These are phyloP conservation scores for Lepidurus arcticus DNA, from an alignment of 1,140 invertebrate genomes.

Conservation along the genomic window DNA sequence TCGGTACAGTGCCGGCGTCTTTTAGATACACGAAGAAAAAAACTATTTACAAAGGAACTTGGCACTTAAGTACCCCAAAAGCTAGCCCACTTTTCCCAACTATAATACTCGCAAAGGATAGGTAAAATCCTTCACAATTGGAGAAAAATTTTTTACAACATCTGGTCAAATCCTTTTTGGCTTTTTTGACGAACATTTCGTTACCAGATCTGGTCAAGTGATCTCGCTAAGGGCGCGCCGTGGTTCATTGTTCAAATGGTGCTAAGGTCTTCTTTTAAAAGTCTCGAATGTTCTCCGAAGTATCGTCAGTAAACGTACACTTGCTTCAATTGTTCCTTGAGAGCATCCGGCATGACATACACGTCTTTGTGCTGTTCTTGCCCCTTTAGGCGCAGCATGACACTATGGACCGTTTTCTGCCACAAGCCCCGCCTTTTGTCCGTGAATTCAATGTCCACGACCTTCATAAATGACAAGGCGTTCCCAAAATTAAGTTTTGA, in stretches of 20 bases:
- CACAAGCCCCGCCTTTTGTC: conserved; percentile 26
- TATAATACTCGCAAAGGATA: background rate
- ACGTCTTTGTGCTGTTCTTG: conserved; percentile 49
- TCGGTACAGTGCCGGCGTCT: background rate
- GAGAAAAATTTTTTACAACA: background rate
- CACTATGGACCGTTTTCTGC: conserved; percentile 32
- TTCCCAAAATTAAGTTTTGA: background rate
- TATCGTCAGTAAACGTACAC: conserved; percentile 73
- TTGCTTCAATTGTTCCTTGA: conserved; percentile 77
- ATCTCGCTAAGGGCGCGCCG: background rate
- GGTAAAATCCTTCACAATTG: background rate
- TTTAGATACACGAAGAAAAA: background rate
- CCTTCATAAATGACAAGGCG: background rate
- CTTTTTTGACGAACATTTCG: background rate
- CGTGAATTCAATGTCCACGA: background rate
- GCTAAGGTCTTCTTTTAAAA: too few relatives aligned
- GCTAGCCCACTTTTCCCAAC: background rate
- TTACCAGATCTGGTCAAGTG: background rate
- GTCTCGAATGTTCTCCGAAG: too few relatives aligned
- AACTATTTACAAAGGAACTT: background rate
- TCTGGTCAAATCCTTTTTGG: background rate
- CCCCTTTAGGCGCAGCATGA: conserved; percentile 29
- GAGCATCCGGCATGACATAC: conserved; percentile 75
- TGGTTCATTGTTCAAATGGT: background rate
- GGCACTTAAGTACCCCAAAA: background rate